These are phyloP conservation scores for Drosophila melanogaster DNA, from an alignment of 1,140 invertebrate genomes.

Conservation along the genomic window Release_6_plus_ISO1_MT NC_004354.4:7758001-7758500, in stretches of 20 bases:
- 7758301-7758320: no score
- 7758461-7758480: conserved; percentile 77
- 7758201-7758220: conserved; percentile 29
- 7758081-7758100: conserved; percentile 44
- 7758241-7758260: background rate
- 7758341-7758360: background rate
- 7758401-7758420: conserved; percentile 21
- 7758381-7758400: background rate
- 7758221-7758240: background rate
- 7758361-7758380: background rate
- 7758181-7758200: conserved; percentile 29
- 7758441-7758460: conserved; percentile 67
- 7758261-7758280: no score
- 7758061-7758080: conserved; percentile 73
- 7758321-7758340: no score
- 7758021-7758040: conserved; percentile 81
- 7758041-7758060: conserved; percentile 82
- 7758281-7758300: no score
- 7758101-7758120: conserved; percentile 40
- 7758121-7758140: conserved; percentile 42
- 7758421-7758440: conserved; percentile 49
- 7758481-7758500: conserved; percentile 38
- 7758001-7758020: conserved; percentile 79
- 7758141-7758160: conserved; percentile 22
- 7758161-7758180: conserved; percentile 26